Evolutionary conservation across 2,888 invertebrate species (phyloP).

Genomic region (Lasioglossum villosulum): DNA sequence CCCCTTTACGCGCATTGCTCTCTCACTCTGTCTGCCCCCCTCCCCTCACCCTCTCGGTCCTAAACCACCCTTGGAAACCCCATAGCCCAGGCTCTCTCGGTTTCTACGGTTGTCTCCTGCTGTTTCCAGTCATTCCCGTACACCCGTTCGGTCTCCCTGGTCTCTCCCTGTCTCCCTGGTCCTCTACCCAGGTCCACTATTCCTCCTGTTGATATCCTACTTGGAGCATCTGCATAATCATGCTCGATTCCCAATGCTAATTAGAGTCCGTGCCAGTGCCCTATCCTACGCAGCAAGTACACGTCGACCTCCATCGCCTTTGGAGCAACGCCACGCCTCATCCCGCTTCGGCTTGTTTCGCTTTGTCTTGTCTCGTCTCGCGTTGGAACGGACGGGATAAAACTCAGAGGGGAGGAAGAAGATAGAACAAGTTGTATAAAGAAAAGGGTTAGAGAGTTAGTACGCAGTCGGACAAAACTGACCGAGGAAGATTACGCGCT

Average conservation of each 20-base stretch:
- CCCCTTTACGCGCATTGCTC: conserved; percentile 72
- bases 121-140: conserved; percentile 49
- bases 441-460: conserved; percentile 15
- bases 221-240: conserved; percentile 82
- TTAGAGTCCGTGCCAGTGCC: conserved; percentile 76
- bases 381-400: conserved; percentile 29
- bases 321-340: conserved; percentile 65
- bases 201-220: conserved; percentile 77
- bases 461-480: conserved; percentile 26
- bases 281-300: conserved; percentile 77
- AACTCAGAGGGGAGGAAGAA: not conserved
- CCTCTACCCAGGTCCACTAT: conserved; percentile 45
- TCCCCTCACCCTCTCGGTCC: not conserved
- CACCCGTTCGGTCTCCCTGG: conserved; percentile 32
- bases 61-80: not conserved
- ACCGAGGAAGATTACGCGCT: conserved; percentile 38
- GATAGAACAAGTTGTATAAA: not conserved
- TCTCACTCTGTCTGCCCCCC: not conserved
- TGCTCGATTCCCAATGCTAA: conserved; percentile 83
- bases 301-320: conserved; percentile 79
- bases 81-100: conserved; percentile 19
- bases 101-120: conserved; percentile 57
- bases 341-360: conserved; percentile 57
- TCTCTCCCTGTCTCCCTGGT: too few relatives aligned
- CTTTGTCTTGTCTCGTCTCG: conserved; percentile 44